A percentile compares a stretch with the other conserved stretches of the same genome.
These are phyloP conservation scores for Belgica antarctica DNA, from an alignment of 2,888 invertebrate genomes.

Conservation along the genomic window DNA sequence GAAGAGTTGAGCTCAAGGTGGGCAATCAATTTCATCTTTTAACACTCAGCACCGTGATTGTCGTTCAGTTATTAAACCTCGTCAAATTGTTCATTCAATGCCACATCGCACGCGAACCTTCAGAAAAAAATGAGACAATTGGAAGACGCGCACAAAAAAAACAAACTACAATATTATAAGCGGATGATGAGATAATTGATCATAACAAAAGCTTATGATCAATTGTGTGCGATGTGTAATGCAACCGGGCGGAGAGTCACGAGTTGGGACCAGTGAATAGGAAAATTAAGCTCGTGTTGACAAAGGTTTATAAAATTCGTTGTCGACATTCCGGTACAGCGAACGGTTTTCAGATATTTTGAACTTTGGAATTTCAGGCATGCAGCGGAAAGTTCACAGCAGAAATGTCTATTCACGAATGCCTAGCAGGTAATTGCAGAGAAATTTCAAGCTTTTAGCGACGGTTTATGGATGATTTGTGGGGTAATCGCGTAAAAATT, in stretches of 20 bases:
- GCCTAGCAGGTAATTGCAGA: too few relatives aligned
- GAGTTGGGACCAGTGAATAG: slow-evolving; percentile 18
- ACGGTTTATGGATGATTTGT: too few relatives aligned
- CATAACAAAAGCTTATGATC: slow-evolving; percentile 4
- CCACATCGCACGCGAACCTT: neutral
- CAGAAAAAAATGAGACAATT: too few relatives aligned
- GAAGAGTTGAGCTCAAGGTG: too few relatives aligned
- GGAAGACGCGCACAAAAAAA: neutral
- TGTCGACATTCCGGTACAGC: too few relatives aligned
- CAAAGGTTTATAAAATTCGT: neutral
- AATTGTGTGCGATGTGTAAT: slow-evolving; percentile 3
- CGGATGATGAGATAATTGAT: slow-evolving; percentile 29
- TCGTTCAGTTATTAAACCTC: neutral
- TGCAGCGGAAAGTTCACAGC: too few relatives aligned
- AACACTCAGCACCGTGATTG: slow-evolving; percentile 15
- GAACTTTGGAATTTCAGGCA: too few relatives aligned
- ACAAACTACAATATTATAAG: neutral
- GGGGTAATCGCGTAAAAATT: too few relatives aligned
- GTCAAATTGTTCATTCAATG: too few relatives aligned
- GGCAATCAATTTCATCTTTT: neutral
- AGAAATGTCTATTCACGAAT: too few relatives aligned
- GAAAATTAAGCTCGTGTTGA: slow-evolving; percentile 32
- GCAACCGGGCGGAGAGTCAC: neutral
- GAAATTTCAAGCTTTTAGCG: too few relatives aligned
- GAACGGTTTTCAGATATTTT: too few relatives aligned